Conservation (phyloP, 2,113 vertebrate species). For the Isurus oxyrinchus region DNA sequence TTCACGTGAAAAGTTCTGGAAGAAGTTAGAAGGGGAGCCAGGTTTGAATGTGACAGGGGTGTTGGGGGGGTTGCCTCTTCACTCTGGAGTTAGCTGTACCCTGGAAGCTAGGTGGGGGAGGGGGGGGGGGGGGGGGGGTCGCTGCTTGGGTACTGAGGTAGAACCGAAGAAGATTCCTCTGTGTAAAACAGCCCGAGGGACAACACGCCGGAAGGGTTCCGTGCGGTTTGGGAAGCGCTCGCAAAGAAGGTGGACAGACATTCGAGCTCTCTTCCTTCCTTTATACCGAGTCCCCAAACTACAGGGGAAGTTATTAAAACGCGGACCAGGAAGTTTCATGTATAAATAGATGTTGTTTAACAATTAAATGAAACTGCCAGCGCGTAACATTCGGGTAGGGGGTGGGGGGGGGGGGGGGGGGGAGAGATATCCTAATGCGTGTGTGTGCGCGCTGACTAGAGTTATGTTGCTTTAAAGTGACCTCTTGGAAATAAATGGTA, state of each 20-base stretch:
- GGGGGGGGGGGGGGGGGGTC: background rate
- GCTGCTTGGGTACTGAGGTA: background rate
- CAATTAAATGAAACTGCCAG: background rate
- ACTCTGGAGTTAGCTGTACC: background rate
- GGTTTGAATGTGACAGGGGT: background rate
- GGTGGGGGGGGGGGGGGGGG: no score
- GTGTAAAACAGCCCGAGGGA: background rate
- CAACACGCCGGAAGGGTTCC: background rate
- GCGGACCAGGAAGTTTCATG: background rate
- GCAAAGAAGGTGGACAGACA: background rate
- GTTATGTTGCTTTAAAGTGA: background rate
- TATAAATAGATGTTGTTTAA: background rate
- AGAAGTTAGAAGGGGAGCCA: background rate
- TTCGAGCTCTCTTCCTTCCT: background rate
- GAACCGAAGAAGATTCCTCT: background rate
- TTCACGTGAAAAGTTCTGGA: background rate
- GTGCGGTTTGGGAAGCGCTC: background rate
- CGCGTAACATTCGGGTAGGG: no score
- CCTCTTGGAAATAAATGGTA: background rate
- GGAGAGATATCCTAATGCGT: background rate
- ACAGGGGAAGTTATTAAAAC: background rate
- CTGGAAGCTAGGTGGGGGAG: no score
- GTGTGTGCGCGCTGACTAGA: background rate
- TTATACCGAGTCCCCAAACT: no score
- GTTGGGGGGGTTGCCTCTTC: background rate